A percentile compares a stretch with the other conserved stretches of the same genome.
These are phyloP conservation scores for Platichthys flesus DNA, from an alignment of 2,113 vertebrate species.

Conservation along the genomic window DNA sequence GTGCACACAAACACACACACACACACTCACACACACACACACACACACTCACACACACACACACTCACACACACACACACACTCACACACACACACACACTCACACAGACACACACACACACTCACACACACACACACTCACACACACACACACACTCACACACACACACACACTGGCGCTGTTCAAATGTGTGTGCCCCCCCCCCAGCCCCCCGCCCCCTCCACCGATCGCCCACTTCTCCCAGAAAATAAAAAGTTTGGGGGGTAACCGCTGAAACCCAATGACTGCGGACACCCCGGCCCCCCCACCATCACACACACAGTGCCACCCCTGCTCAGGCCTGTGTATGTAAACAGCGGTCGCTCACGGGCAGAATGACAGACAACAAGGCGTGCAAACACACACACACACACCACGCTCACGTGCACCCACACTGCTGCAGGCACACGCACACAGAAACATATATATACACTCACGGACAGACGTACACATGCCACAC, in stretches of 20 bases:
- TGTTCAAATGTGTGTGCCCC: neutral
- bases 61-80: slow-evolving; percentile 50
- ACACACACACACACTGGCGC: slow-evolving; percentile 51
- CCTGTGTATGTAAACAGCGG: slow-evolving; percentile 74
- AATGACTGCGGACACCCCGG: slow-evolving; percentile 38
- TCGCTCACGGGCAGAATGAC: slow-evolving; percentile 67
- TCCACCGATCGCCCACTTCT: neutral
- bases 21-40: slow-evolving; percentile 68
- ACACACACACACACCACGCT: slow-evolving; percentile 55
- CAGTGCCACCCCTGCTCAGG: slow-evolving; percentile 51
- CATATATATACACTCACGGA: slow-evolving; percentile 32
- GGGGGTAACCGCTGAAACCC: slow-evolving; percentile 70
- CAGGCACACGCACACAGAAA: neutral
- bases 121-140: slow-evolving; percentile 50
- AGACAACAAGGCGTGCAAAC: slow-evolving; percentile 66
- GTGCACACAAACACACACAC: slow-evolving; percentile 59
- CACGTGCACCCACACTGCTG: slow-evolving; percentile 40
- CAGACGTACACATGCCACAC: slow-evolving; percentile 65
- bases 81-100: slow-evolving; percentile 34
- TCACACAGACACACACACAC: slow-evolving; percentile 63
- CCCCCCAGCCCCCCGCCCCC: too few relatives aligned
- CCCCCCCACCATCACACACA: slow-evolving; percentile 44
- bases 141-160: neutral
- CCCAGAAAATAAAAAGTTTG: slow-evolving; percentile 60
- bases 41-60: slow-evolving; percentile 65